Percentiles rank a stretch among this genome's conserved stretches.
Conservation (phyloP, 1,140 invertebrate species). For the Microplitis demolitor region DNA sequence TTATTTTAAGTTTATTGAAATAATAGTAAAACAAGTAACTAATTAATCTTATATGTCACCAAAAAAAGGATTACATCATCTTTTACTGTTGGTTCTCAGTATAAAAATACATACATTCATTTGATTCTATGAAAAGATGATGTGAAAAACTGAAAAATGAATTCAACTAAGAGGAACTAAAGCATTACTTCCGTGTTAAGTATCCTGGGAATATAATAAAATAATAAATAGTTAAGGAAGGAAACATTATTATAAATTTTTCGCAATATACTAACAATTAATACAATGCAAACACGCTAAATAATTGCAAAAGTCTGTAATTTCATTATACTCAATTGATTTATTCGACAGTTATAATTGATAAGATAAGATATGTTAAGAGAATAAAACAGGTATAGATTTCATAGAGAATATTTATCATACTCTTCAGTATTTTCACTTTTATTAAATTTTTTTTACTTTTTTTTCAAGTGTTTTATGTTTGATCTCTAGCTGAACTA, state of each 20-base stretch:
- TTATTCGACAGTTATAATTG: too few relatives aligned
- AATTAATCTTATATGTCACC: not conserved
- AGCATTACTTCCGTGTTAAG: not conserved
- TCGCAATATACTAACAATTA: not conserved
- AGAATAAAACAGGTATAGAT: too few relatives aligned
- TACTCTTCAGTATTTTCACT: not conserved
- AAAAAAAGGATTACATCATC: not conserved
- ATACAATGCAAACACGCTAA: too few relatives aligned
- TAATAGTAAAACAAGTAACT: too few relatives aligned
- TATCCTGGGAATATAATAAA: not conserved
- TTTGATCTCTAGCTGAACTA: not conserved
- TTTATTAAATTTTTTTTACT: not conserved
- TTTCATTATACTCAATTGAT: too few relatives aligned
- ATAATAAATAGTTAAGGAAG: not conserved
- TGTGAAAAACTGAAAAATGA: not conserved
- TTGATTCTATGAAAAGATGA: not conserved
- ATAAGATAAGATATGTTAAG: too few relatives aligned
- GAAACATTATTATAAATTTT: not conserved
- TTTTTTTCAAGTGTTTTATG: not conserved
- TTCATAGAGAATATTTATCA: too few relatives aligned
- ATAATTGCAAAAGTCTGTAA: too few relatives aligned
- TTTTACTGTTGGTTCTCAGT: not conserved
- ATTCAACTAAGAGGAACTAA: not conserved
- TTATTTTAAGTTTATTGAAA: too few relatives aligned
- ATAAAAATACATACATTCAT: not conserved